Evolutionary conservation across 1,140 invertebrate genomes (phyloP).

Genomic region (Trichonephila clavata): DNA sequence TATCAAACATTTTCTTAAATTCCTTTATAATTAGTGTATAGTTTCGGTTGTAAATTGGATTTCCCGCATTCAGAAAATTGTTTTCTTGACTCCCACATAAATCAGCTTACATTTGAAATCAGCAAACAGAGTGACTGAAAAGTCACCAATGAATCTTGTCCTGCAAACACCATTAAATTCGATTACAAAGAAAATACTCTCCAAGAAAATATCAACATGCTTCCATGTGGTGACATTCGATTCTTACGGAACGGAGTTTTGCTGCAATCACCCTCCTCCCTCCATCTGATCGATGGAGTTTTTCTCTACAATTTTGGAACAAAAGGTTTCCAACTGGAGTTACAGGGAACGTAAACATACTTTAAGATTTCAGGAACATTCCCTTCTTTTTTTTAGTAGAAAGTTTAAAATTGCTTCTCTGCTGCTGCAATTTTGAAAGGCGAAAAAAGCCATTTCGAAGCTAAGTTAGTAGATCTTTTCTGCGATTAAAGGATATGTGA

Average conservation of each 20-base stretch:
- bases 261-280: not conserved
- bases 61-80: too few species aligned
- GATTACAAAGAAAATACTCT: constrained; percentile 53
- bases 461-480: constrained; percentile 50
- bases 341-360: constrained; percentile 45
- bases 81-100: too few species aligned
- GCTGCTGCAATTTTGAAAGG: constrained; percentile 22
- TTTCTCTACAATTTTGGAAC: constrained; percentile 44
- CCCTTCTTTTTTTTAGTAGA: constrained; percentile 26
- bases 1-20: too few species aligned
- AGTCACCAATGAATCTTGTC: constrained; percentile 13
- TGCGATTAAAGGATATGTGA: constrained; percentile 53
- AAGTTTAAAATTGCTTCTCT: constrained; percentile 54
- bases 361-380: constrained; percentile 38
- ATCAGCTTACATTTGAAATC: too few species aligned
- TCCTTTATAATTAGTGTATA: too few species aligned
- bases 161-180: constrained; percentile 62
- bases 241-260: constrained; percentile 55
- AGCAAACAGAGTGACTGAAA: not conserved
- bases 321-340: constrained; percentile 28
- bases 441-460: constrained; percentile 40
- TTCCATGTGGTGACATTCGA: constrained; percentile 67
- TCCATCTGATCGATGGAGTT: constrained; percentile 55
- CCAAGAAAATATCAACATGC: constrained; percentile 62
- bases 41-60: too few species aligned